A percentile compares a stretch with the other conserved stretches of the same genome.
phyloP scores from a whole-genome alignment of 2,113 vertebrate genomes.

The Atherinomorus stipes region DNA sequence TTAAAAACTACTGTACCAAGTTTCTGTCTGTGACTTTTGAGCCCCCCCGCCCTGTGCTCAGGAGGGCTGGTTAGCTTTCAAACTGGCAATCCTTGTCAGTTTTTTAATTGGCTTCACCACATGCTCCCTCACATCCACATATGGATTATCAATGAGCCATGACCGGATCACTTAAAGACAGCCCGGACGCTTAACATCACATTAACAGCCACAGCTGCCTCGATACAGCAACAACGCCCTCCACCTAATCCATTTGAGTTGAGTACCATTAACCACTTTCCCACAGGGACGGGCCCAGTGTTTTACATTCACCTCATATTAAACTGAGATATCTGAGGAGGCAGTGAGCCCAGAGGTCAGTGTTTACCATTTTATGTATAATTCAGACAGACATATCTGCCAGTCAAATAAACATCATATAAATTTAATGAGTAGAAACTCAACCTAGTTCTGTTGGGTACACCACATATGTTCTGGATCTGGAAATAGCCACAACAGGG shows the following conservation, averaged over 20 bases:
- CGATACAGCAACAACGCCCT: not conserved
- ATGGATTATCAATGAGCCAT: slow-evolving; percentile 52
- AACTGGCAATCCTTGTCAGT: slow-evolving; percentile 4
- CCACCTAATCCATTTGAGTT: slow-evolving; percentile 10
- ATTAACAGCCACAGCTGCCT: slow-evolving; percentile 33
- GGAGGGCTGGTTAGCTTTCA: not conserved
- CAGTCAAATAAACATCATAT: slow-evolving; percentile 61
- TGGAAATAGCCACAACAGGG: not conserved
- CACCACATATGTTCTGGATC: not conserved
- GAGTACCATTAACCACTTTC: slow-evolving; percentile 10
- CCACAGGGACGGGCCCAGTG: slow-evolving; percentile 20
- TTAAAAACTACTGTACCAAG: no score
- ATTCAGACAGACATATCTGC: slow-evolving; percentile 67
- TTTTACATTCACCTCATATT: slow-evolving; percentile 34
- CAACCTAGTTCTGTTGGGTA: slow-evolving; percentile 25
- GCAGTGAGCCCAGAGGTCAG: slow-evolving; percentile 35
- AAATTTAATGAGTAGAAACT: slow-evolving; percentile 59
- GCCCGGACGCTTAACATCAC: slow-evolving; percentile 7
- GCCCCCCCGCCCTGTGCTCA: not conserved
- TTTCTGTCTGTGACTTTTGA: not conserved
- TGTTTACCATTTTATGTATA: slow-evolving; percentile 72
- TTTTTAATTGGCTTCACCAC: slow-evolving; percentile 10
- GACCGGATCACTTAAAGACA: slow-evolving; percentile 36
- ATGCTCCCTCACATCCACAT: slow-evolving; percentile 19
- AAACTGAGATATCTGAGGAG: slow-evolving; percentile 40